Evolutionary conservation across 2,113 vertebrate genomes (phyloP).

Genomic region (Trichechus manatus): DNA sequence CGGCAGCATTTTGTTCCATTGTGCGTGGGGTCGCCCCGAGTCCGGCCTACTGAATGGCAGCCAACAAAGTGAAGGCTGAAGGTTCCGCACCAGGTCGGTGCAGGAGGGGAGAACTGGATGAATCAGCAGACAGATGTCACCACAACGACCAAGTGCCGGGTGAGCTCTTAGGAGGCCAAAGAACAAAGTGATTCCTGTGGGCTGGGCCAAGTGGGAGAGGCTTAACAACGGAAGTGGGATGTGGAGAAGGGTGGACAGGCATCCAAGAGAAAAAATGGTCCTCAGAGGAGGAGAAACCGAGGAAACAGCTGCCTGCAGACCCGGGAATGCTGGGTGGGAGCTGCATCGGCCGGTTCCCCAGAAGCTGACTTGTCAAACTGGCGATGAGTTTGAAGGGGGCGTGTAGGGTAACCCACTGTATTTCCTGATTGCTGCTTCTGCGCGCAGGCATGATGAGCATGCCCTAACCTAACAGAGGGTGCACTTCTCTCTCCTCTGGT

Average conservation of each 20-base stretch:
- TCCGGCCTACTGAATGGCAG: background rate
- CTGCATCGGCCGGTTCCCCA: background rate
- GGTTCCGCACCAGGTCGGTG: background rate
- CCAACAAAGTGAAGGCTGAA: background rate
- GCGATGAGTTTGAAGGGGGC: background rate
- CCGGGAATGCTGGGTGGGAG: background rate
- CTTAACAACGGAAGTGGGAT: background rate
- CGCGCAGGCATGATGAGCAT: background rate
- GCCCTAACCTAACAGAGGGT: background rate
- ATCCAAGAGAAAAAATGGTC: background rate
- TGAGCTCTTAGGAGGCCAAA: background rate
- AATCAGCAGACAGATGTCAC: background rate
- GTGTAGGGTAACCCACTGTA: background rate
- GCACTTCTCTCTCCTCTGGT: background rate
- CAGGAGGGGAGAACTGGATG: background rate
- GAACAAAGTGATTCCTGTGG: constrained; percentile 50
- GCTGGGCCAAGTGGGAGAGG: constrained; percentile 11
- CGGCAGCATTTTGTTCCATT: too few relatives aligned
- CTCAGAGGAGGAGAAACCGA: background rate
- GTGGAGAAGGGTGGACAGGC: background rate
- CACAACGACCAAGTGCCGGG: background rate
- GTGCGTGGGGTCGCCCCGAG: background rate
- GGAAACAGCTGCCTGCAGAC: background rate
- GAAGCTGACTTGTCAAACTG: background rate
- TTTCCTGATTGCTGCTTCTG: background rate